Evolutionary conservation across 2,888 invertebrate genomes (phyloP), one percentile per base, ranked within the genome.

Genomic region (Cecidostiba fungosa): DNA sequence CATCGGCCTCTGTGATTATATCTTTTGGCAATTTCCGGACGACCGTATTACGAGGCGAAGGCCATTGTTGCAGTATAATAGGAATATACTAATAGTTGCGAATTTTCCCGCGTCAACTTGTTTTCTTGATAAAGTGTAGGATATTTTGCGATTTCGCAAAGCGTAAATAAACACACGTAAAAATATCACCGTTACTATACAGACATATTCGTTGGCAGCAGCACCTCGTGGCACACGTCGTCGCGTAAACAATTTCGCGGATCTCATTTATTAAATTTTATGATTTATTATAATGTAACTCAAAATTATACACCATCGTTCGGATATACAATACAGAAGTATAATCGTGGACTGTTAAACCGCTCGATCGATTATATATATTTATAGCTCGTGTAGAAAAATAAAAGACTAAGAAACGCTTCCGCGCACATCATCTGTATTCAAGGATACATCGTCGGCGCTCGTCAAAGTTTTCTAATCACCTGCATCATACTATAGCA

Each of bases 11-110:
- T 39, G n/a, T n/a, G 39, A 72, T 72, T 39, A 19, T 39, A 19
- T 39, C 6, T 66, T 79, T 50, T 36, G 78, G 54, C 79, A 70
- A 70, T 79, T 79, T 79, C 70, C 78, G 54, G 16, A 19, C 19
- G 23, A 19, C n/a, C 19, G 32, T 32, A 70, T 70, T 36, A 36
- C 19, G 19, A 69, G 19, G 39, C 70, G 72, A 72, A 39, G 72
- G 14, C 43, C 36, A n/a, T 23, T 19, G 70, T n/a, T 19, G 10
- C 6, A 19, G 32, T 32, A 29, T 69, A 66, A 14, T 66, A 12
- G 66, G 26, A 66, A 26, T 4, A 23, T 66, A 69, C n/a, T n/a
- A n/a, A n/a, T 19, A 32, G 6, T 69, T 69, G 36, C 70, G 32
- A 36, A 14, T 36, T 19, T 36, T 70, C 70, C 19, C 23, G 36